Base-by-base conservation (phyloP, 23 tunicate genomes). In the Trididemnum clinides region DNA sequence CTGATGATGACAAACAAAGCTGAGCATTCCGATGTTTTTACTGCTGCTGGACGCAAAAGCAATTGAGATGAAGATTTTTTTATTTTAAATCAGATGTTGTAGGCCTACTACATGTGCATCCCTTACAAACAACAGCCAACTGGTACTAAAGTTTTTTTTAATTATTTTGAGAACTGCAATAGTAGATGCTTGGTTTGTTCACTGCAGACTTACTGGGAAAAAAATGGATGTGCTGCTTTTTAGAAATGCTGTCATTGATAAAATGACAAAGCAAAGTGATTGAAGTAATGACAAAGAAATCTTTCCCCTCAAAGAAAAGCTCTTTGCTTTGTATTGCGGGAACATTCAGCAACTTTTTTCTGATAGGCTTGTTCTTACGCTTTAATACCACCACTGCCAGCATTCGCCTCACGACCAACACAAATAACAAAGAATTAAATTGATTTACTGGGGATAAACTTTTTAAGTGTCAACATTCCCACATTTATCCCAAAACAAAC, bases 161-260 rank as follows among this genome's bases (percentile, higher is more conserved):
- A 21, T 59, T 12, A 12, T 59, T 59, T 21, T 59, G 22, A 26
- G 27, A 59, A 59, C 27, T 59, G 69, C 69, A 18, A 21, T 59
- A 12, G 26, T 59, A 21, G 21, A 59, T 59, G 69, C 69, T 59
- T 59, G 69, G 69, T 59, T 4, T 59, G 22, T 59, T 59, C 69
- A 59, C 69, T 59, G 26, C 69, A 59, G 26, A 59, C 22, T 59
- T 59, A 21, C 23, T 59, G 26, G 69, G 6, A 59, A n/a, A 59
- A 59, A 59, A 59, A 59, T 59, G 69, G 27, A 59, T 59, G 21
- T 59, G 69, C 69, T 59, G 69, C 69, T 12, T 21, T 59, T 59
- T 21, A 18, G 69, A 59, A 21, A 59, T 59, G 69, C 69, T 59
- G 26, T 59, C 69, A 59, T 59, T 59, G 69, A 59, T 59, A 26